These are phyloP conservation scores for Cardinalis cardinalis DNA, from an alignment of 2,113 vertebrate genomes.

Conservation along the genomic window DNA sequence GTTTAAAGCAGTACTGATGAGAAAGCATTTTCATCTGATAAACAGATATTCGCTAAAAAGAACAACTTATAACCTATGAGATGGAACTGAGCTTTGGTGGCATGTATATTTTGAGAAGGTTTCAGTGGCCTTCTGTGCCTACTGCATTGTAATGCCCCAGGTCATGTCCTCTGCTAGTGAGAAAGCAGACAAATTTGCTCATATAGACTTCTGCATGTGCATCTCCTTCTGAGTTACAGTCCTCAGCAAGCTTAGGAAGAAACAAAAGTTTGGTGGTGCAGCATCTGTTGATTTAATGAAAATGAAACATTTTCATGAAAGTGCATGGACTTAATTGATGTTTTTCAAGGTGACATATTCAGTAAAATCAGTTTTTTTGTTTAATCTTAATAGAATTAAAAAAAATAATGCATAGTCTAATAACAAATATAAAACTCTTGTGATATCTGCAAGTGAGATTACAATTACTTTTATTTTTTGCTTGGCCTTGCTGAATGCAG, in stretches of 20 bases:
- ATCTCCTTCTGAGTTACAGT: neutral
- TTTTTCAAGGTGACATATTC: neutral
- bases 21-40: neutral
- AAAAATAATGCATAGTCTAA: fast-evolving
- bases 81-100: neutral
- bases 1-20: neutral
- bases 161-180: neutral
- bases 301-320: neutral
- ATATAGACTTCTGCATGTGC: neutral
- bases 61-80: neutral
- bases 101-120: fast-evolving
- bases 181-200: neutral
- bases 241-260: neutral
- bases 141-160: too few relatives aligned
- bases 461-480: neutral
- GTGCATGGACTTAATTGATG: neutral
- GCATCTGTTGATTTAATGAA: neutral
- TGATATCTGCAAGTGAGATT: neutral
- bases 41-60: neutral
- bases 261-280: neutral
- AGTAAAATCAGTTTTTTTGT: neutral
- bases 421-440: neutral
- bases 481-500: neutral
- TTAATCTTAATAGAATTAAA: neutral
- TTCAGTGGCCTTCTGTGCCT: neutral